phyloP scores from a whole-genome alignment of 2,797 vertebrate genomes.

The Rhodeus uyekii region DNA sequence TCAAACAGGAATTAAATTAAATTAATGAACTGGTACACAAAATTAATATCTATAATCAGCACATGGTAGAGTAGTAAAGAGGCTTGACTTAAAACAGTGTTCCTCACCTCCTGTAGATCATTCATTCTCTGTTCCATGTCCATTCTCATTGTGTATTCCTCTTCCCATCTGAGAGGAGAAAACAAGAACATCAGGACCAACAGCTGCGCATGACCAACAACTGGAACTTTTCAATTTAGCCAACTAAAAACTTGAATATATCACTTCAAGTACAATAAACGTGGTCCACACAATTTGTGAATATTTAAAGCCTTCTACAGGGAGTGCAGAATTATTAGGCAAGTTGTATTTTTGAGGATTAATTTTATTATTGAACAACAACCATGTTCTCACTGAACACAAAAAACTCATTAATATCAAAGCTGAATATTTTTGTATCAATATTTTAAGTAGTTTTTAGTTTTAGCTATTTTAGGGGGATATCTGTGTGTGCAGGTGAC shows the following conservation, averaged over 20 bases:
- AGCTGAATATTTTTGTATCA: too few species aligned
- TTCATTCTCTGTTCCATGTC: constrained; percentile 90
- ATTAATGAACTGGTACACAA: not conserved
- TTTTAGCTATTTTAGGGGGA: too few species aligned
- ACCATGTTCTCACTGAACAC: too few species aligned
- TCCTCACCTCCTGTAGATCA: constrained; percentile 90
- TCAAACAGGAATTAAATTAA: not conserved
- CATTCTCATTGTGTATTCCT: constrained; percentile 90
- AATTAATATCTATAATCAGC: not conserved
- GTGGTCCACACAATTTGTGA: too few species aligned
- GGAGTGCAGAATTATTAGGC: too few species aligned
- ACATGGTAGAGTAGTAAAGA: not conserved
- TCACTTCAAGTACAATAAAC: not conserved
- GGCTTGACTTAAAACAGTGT: not conserved
- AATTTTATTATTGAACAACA: too few species aligned
- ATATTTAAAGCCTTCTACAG: not conserved
- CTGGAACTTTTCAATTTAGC: not conserved
- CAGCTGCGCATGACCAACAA: not conserved
- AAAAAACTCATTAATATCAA: too few species aligned
- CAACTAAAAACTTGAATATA: not conserved
- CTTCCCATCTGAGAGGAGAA: constrained; percentile 87
- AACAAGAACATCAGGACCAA: constrained; percentile 21
- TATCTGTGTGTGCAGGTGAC: too few species aligned
- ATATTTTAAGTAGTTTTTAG: too few species aligned
- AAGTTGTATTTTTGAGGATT: too few species aligned